Evolutionary conservation across 2,888 invertebrate species (phyloP), one percentile per base, ranked within the genome.

Genomic region (Sinodicranocentrus sp.): DNA sequence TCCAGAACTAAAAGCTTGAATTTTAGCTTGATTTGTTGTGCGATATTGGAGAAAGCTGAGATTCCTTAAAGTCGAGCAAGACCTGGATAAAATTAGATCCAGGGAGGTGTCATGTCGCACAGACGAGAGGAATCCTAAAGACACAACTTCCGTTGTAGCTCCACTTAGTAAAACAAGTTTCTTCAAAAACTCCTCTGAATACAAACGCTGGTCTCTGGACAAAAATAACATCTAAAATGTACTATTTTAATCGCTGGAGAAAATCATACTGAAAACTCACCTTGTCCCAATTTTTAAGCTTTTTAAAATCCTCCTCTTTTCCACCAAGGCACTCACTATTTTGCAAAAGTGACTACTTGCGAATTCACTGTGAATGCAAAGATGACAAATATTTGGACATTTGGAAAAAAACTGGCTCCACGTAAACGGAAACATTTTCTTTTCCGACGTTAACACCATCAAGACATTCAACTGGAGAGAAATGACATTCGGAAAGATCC

Each of bases 401-500:
- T n/a, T 26, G 1, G 1, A 0, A 21, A 80, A 21, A 57, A 80
- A 80, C 19, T 72, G 28, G 15, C 25, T 23, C 80, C 80, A 80
- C 3, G 54, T 54, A 44, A 80, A 80, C 6, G 80, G 80, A 54
- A 80, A 80, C 28, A 80, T 67, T 67, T 67, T 80, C 73, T 80
- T 80, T 21, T 80, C 80, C 0, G 19, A 13, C 43, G 23, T 72
- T 17, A 80, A 67, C 8, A 79, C 79, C 63, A 79, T 79, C 6
- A 67, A 67, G 1, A 73, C 59, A 21, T 80, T 67, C 63, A 73
- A 28, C 54, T 25, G 6, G 43, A 57, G 39, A 0, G 43, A 57
- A 67, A 21, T 43, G 8, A 76, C 65, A 23, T 8, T 44, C 3
- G 33, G 10, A 48, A 48, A 10, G 48, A n/a, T n/a, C n/a, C n/a